Evolutionary conservation across 1,140 invertebrate genomes (phyloP), one percentile per base, ranked within the genome.

Genomic region (Bombus soroeensis): DNA sequence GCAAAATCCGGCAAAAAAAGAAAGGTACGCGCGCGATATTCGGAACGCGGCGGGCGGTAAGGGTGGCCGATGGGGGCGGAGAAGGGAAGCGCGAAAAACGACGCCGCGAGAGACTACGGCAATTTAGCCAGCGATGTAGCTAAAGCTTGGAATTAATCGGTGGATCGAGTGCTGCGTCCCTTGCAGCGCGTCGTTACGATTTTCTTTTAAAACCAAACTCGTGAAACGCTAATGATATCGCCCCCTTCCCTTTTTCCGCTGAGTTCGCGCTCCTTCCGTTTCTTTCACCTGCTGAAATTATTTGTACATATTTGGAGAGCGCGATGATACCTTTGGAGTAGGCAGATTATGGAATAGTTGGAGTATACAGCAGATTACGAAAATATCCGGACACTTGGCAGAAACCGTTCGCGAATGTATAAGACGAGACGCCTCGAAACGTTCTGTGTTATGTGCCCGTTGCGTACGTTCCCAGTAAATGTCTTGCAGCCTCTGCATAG

Each of bases 81-180:
- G 66, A 37, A 62, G 28, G 28, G 59, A 66, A 47, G 64, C 47
- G 82, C 75, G 77, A 81, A 74, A 85, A 76, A 78, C 81, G 71
- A 86, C 73, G 81, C 81, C 43, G 80, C 39, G 74, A 62, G 81
- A 87, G 73, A 83, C 64, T 84, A 57, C 70, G 74, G 85, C 85
- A 84, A 87, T 87, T 87, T 83, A 70, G 64, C 37, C 41, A 47
- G 41, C 39, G 53, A 57, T 83, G 73, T 83, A 71, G 73, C 66
- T 32, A 8, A 13, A 39, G 59, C 53, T 12, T n/a, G 47, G 57
- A 82, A 82, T 82, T 86, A 86, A 75, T 86, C 80, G 43, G 37
- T 13, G 71, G 39, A 81, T 85, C 84, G 84, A 18, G 32, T 18
- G 9, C n/a, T 25, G 32, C 37, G 37, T 85, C 79, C 34, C 37